Evolutionary conservation across 30 jellyfish, hydroid and myxozoan species (phyloP), one percentile per base, ranked within the genome.

Genomic region (Phacellophora camtschatica): DNA sequence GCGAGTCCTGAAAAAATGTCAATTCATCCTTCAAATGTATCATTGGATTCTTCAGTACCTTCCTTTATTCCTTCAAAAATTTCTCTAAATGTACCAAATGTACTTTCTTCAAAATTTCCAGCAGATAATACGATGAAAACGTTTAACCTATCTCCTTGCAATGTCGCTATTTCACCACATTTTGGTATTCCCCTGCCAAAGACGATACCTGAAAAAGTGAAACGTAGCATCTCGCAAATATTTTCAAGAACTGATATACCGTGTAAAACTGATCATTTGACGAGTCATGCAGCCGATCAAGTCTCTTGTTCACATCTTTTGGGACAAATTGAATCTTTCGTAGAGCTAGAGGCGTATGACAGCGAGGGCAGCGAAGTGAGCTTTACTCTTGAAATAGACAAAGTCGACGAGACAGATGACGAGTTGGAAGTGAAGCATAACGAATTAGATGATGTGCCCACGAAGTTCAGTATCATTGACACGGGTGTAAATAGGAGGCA

Each of bases 331-430:
- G 22, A 36, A 12, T 61, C 74, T 29, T 36, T 61, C 10, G 24
- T 29, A 9, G 74, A 15, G 49, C 24, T 28, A 20, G 27, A 61
- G 10, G 37, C 42, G 31, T 32, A 27, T 15, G 48, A 24, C 50
- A 61, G 74, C 8, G 49, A 61, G 27, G 74, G 42, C 2, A 61
- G 74, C 42, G 49, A 61, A 61, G 27, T 61, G 74, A 61, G 74
- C 15, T 61, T 61, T 11, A 23, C 56, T 7, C 18, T 36, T 22
- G 74, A 61, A 33, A 61, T 61, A 22, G 74, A 61, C 4, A 61
- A 61, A 11, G 74, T 61, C 37, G 74, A 61, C 16, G 74, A 61
- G 11, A 22, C 74, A 16, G 74, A 61, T 28, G 48, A 32, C 4
- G 74, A 61, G 11, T 22, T 23, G 27, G 12, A 7, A 11, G 27